Conservation (phyloP, 2,888 invertebrate genomes). For the Apodemia mormo region DNA sequence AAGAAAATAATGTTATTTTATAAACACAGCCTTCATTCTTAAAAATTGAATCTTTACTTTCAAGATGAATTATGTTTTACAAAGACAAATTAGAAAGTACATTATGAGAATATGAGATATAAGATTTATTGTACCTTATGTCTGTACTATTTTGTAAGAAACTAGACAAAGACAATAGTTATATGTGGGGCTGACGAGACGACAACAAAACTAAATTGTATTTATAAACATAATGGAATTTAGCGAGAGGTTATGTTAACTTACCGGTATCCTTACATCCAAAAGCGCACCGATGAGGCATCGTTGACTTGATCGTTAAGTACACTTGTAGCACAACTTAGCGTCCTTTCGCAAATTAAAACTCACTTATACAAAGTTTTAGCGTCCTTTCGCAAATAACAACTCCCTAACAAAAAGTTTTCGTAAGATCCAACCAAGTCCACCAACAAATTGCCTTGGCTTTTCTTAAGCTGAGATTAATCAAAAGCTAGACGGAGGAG, state of each 20-base stretch:
- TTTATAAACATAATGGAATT: background rate
- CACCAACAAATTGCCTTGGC: background rate
- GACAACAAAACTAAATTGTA: background rate
- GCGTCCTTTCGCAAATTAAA: background rate
- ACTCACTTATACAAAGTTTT: background rate
- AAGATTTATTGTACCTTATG: no score
- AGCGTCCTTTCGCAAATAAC: background rate
- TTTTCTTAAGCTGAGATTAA: background rate
- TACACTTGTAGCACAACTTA: background rate
- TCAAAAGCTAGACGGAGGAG: background rate
- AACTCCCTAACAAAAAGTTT: no score
- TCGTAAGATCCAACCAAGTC: background rate
- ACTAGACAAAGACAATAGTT: no score
- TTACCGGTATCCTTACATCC: constrained; percentile 7
- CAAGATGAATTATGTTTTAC: no score
- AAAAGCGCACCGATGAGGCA: background rate
- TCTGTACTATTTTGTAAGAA: no score
- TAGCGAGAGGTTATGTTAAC: background rate
- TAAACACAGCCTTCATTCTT: no score
- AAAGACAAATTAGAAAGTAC: no score
- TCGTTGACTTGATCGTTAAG: background rate
- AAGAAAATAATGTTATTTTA: no score
- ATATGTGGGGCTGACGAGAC: background rate
- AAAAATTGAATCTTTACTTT: no score
- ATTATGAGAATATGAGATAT: no score